Conservation (phyloP, 23 tunicate genomes). For the Halocynthia aurantium region DNA sequence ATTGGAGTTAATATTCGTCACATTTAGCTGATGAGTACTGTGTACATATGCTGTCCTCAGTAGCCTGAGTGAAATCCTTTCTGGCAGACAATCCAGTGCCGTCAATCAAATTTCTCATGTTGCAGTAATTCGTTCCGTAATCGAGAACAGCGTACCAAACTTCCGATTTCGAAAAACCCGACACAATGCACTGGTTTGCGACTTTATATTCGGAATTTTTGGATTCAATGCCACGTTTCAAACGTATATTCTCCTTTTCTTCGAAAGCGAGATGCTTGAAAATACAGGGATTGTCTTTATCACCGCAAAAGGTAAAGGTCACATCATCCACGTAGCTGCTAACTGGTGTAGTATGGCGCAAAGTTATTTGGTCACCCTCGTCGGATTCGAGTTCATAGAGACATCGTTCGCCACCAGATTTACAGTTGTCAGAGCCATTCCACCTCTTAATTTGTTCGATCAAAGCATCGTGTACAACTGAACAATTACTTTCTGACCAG, state of each 20-base stretch:
- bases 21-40: constrained; percentile 70
- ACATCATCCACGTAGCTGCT: constrained; percentile 52
- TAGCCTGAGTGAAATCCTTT: constrained; percentile 30
- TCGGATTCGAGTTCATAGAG: constrained; percentile 29
- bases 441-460: constrained; percentile 37
- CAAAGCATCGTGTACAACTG: constrained; percentile 32
- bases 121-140: constrained; percentile 89
- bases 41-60: constrained; percentile 54
- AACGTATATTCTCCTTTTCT: neutral
- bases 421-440: constrained; percentile 36
- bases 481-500: constrained; percentile 37
- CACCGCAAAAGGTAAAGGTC: constrained; percentile 32
- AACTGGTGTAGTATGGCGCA: constrained; percentile 73
- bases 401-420: constrained; percentile 59
- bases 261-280: neutral
- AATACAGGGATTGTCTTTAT: neutral
- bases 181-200: constrained; percentile 25
- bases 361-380: constrained; percentile 17
- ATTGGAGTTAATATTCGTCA: constrained; percentile 20
- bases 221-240: neutral
- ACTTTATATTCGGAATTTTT: neutral
- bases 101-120: constrained; percentile 62
- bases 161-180: constrained; percentile 47
- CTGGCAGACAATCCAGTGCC: constrained; percentile 42
- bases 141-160: constrained; percentile 85